Evolutionary conservation across 1,140 invertebrate genomes (phyloP), one percentile per base, ranked within the genome.

Genomic region (Berghia stephanieae): DNA sequence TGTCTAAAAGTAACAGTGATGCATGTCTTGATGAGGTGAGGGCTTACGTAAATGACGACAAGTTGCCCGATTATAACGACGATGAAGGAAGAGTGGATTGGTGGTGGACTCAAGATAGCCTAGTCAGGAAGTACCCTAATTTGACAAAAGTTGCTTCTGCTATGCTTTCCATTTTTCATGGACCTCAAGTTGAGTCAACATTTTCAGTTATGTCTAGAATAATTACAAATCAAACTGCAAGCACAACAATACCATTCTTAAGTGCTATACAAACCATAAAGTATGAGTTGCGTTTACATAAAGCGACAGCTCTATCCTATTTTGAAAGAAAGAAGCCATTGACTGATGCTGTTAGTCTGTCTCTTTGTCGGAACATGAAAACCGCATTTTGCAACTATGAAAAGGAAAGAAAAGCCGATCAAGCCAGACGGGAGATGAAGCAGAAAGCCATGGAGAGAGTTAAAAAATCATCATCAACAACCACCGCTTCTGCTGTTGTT

Each of bases 151-250:
- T 79, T 36, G 81, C 63, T 13, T 13, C 16, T 3, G 77, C 79
- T 3, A 63, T 31, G 5, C 69, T 80, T 2, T 71, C 71, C 1
- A 71, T 78, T n/a, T 82, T 82, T 43, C 81, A 82, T 80, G 81
- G 79, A 5, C 79, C 79, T 44, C 42, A 44, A 21, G 81, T 81
- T 38, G 80, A 81, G 44, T 74, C 38, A 57, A 44, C 78, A 36
- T 81, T 81, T 60, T 79, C 55, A 31, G 55, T 66, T 3, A 80
- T 80, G 78, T 52, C 42, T 21, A 70, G 78, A 31, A 78, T 80
- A 27, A 74, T 80, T 18, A 70, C 74, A 52, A 44, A 49, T 6
- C 57, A 75, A 43, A 74, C 60, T n/a, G 40, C 27, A 34, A 75
- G 42, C n/a, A 78, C 80, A 69, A 44, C 76, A 18, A 52, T 78